These are phyloP conservation scores for Drosophila murphyi DNA, from an alignment of 1,140 invertebrate genomes.

Conservation along the genomic window DNA sequence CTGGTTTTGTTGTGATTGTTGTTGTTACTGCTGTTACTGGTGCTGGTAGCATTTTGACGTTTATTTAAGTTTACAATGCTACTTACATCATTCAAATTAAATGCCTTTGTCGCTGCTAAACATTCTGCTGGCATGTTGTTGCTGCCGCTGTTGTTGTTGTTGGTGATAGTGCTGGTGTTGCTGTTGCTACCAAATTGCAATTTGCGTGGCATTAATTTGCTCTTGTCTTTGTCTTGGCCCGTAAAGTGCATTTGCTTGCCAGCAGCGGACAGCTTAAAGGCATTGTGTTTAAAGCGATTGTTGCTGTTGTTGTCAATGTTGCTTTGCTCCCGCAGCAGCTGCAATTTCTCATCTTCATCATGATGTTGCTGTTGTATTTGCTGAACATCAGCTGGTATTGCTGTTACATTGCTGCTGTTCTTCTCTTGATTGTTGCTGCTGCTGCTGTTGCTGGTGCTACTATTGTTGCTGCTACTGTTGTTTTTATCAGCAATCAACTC, in stretches of 20 bases:
- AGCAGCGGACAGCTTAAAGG: slow-evolving; percentile 48
- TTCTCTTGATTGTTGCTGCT: slow-evolving; percentile 20
- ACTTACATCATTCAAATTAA: slow-evolving; percentile 82
- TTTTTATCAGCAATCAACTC: slow-evolving; percentile 25
- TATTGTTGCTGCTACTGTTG: slow-evolving; percentile 13
- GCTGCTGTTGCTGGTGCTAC: slow-evolving; percentile 12
- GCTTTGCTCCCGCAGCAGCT: slow-evolving; percentile 23
- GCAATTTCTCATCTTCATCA: slow-evolving; percentile 19
- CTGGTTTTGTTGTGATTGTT: slow-evolving; percentile 27
- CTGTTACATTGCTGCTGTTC: slow-evolving; percentile 27
- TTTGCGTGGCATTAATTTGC: slow-evolving; percentile 32
- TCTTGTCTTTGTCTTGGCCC: slow-evolving; percentile 19
- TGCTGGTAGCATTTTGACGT: slow-evolving; percentile 72
- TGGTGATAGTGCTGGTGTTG: slow-evolving; percentile 7
- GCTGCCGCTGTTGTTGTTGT: slow-evolving; percentile 20
- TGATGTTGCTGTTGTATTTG: slow-evolving; percentile 12
- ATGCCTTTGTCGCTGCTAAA: slow-evolving; percentile 49
- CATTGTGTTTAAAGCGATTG: slow-evolving; percentile 58
- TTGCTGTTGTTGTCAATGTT: slow-evolving; percentile 37
- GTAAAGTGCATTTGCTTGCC: slow-evolving; percentile 35
- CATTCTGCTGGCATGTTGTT: slow-evolving; percentile 4
- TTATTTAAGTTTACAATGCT: slow-evolving; percentile 70
- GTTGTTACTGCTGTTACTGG: slow-evolving; percentile 34
- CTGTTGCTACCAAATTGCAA: slow-evolving; percentile 29
- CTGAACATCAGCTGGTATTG: slow-evolving; percentile 12